Evolutionary conservation across 2,888 invertebrate genomes (phyloP).

Genomic region (Polyommatus iphigenia): DNA sequence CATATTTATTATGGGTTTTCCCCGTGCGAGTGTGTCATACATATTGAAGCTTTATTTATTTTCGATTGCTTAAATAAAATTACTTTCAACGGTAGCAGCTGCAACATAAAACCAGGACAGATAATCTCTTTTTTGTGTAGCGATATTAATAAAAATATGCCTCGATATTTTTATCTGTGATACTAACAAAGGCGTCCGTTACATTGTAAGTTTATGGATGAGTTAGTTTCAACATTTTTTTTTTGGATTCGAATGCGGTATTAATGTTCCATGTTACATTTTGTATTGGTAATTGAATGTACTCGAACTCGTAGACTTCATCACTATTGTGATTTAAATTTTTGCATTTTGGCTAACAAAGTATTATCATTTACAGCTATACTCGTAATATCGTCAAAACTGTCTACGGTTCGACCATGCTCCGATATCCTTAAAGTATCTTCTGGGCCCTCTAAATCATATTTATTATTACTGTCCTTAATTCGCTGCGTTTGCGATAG

Average conservation of each 20-base stretch:
- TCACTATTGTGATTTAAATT: background rate
- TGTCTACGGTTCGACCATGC: background rate
- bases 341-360: background rate
- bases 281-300: conserved; percentile 16
- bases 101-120: conserved; percentile 65
- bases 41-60: conserved; percentile 25
- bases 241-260: conserved; percentile 29
- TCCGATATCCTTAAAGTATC: background rate
- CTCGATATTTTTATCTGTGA: conserved; percentile 68
- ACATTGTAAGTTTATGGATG: conserved; percentile 73
- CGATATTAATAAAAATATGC: conserved; percentile 79
- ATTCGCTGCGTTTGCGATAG: background rate
- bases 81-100: conserved; percentile 58
- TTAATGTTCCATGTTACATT: conserved; percentile 20
- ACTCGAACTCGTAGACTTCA: background rate
- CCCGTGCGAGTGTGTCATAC: background rate
- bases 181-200: conserved; percentile 65
- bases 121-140: conserved; percentile 75
- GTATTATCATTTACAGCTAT: background rate
- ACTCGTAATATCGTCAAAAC: background rate
- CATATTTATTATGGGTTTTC: background rate
- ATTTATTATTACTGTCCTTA: background rate
- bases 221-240: conserved; percentile 56
- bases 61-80: conserved; percentile 33
- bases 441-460: background rate